Conservation (phyloP, 1,140 invertebrate species). For the Tribolium madens region DNA sequence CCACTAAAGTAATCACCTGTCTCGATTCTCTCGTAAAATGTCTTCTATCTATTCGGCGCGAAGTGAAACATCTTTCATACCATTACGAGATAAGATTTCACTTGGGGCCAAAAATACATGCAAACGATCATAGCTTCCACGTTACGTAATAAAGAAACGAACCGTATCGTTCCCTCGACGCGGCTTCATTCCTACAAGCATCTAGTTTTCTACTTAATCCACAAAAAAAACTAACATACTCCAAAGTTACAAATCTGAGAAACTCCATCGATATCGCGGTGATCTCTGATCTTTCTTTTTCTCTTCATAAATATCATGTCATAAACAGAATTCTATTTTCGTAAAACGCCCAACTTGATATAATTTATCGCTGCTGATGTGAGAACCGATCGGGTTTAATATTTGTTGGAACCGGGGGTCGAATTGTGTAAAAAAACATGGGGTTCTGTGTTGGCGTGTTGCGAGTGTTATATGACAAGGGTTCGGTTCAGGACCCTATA, state of each 20-base stretch:
- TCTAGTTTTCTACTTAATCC: constrained; percentile 48
- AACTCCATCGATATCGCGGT: neutral
- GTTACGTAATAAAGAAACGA: constrained; percentile 51
- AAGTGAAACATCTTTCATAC: constrained; percentile 43
- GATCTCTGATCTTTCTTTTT: neutral
- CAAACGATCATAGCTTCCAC: constrained; percentile 46
- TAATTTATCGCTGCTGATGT: constrained; percentile 23
- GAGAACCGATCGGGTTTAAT: constrained; percentile 24
- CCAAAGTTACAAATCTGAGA: neutral
- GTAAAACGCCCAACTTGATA: constrained; percentile 14
- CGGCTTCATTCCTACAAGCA: constrained; percentile 38
- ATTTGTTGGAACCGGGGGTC: constrained; percentile 17
- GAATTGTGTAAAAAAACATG: constrained; percentile 36
- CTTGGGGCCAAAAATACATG: constrained; percentile 46
- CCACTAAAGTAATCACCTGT: constrained; percentile 14
- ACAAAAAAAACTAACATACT: constrained; percentile 16
- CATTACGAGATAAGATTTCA: constrained; percentile 52
- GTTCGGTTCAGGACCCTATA: constrained; percentile 12
- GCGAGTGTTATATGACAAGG: constrained; percentile 25
- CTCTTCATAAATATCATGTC: constrained; percentile 7
- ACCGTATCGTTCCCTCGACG: constrained; percentile 50
- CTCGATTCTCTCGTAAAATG: constrained; percentile 5
- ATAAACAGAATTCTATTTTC: constrained; percentile 21
- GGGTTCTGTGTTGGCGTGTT: constrained; percentile 29
- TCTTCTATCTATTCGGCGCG: constrained; percentile 37